Evolutionary conservation across 2,888 invertebrate species (phyloP), one percentile per base, ranked within the genome.

Genomic region (Dione juno): DNA sequence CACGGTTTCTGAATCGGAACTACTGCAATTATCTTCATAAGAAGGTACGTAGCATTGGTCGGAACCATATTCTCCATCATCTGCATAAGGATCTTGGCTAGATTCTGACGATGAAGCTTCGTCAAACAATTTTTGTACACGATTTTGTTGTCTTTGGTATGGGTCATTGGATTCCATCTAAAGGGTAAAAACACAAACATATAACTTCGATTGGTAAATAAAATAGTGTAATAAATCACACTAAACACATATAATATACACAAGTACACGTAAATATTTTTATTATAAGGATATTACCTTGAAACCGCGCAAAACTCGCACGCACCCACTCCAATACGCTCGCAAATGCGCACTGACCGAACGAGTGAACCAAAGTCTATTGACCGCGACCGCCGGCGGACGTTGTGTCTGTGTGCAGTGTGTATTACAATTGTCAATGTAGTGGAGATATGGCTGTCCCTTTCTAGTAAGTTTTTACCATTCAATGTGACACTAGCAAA

Each of bases 31-130:
- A 53, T 67, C 67, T 59, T 64, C 66, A 64, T 61, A 50, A 50
- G 57, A 66, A 48, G 64, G 71, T 67, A 52, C 48, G 61, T 74
- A 72, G 67, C 66, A 48, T 67, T 66, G 54, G 72, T 74, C 69
- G 41, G 68, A 66, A 52, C 74, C 74, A 58, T 66, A 71, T 61
- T 67, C 71, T 53, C 74, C 74, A 70, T 74, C 74, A 66, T 74
- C 74, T 45, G 68, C 74, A 66, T 54, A 71, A 54, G 71, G 71
- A 64, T 74, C 74, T 66, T 69, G 45, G 64, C 69, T 71, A 37
- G 74, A 70, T 66, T 74, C 72, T 59, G 74, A 54, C 40, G 71
- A 58, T 52, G 70, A 70, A 68, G 65, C 71, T 48, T 64, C 74
- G 63, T 74, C 68, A 69, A 72, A 74, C 59, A 74, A 66, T 40